Evolutionary conservation across 30 jellyfish, hydroid and myxozoan genomes (phyloP), one percentile per base, ranked within the genome.

Genomic region (Hydractinia symbiolongicarpus): DNA sequence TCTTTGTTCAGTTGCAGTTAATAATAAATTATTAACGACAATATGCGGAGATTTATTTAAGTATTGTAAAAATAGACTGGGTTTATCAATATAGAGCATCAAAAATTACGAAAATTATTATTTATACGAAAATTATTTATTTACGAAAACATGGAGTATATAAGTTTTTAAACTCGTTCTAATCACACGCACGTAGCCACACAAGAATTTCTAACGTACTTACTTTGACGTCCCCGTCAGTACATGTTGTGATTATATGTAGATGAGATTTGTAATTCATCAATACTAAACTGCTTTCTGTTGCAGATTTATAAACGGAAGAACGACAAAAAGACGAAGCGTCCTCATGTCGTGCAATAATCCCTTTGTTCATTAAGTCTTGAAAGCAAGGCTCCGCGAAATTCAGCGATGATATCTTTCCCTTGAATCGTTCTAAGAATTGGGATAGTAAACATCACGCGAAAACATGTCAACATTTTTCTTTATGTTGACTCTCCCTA

Each of bases 301-400:
- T 9, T 0, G 19, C 74, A 64, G 17, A 6, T 51, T 64, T 64
- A 64, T 64, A 64, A 64, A 64, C 17, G 19, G 74, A 64, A 9
- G 74, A 64, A 64, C 40, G 74, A 13, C 74, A 64, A n/a, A 13
- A 51, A 7, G 74, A 7, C 9, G 74, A 6, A 44, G 74, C 7
- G 40, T 64, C 6, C 74, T n/a, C 40, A n/a, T 64, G 52, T n/a
- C 40, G 74, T 64, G 74, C 74, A 64, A 64, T 44, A n/a, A 64
- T 64, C 9, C 40, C 74, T 64, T 64, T 44, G 9, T 51, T 7
- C 52, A 64, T 7, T n/a, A 64, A 51, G 19, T 64, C 74, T 64
- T 13, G 74, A 64, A 64, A n/a, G 17, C 40, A 7, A n/a, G 19
- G 52, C 1, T 64, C 74, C 19, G 74, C 17, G 16, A 6, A 64